Conservation (phyloP, 2,888 invertebrate species). For the Lumbricus terrestris region DNA sequence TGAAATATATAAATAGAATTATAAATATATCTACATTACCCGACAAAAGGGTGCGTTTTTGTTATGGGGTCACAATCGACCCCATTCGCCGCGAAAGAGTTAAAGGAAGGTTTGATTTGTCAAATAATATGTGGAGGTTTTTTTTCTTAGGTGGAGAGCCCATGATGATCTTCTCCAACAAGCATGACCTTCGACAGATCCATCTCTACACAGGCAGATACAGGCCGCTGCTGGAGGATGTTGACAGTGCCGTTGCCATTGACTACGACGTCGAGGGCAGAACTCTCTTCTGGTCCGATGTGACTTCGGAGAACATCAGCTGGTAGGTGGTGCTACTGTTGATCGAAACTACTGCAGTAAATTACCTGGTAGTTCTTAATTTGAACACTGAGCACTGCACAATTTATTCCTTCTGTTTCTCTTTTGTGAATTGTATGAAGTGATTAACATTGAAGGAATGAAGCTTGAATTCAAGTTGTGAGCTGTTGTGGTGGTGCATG, state of each 20-base stretch:
- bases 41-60: too few species aligned
- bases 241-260: slow-evolving; percentile 79
- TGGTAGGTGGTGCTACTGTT: slow-evolving; percentile 51
- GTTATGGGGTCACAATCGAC: too few species aligned
- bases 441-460: too few species aligned
- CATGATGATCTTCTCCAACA: slow-evolving; percentile 81
- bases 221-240: slow-evolving; percentile 82
- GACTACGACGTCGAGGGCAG: slow-evolving; percentile 82
- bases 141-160: slow-evolving; percentile 63
- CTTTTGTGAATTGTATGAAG: too few species aligned
- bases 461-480: neutral
- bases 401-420: neutral
- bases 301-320: slow-evolving; percentile 79
- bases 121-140: neutral
- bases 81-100: too few species aligned
- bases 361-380: neutral
- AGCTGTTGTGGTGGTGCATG: neutral
- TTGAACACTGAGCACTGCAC: neutral
- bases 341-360: neutral
- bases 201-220: slow-evolving; percentile 68
- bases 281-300: slow-evolving; percentile 86
- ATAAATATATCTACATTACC: too few species aligned
- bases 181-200: slow-evolving; percentile 87
- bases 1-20: too few species aligned
- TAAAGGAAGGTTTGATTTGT: neutral